Base-by-base conservation (phyloP, 2,888 invertebrate species). In the Brachypalpus laphriformis region DNA sequence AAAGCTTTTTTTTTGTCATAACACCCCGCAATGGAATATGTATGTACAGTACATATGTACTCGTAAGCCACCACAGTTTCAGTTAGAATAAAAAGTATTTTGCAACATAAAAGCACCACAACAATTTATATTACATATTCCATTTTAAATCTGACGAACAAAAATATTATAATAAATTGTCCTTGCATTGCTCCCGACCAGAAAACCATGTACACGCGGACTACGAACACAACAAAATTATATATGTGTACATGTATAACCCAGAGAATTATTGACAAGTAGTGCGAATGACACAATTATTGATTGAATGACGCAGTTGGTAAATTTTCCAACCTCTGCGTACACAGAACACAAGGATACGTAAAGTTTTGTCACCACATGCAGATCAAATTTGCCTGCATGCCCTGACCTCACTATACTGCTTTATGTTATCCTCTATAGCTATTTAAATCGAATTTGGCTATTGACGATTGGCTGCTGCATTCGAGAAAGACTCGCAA, bases 291-390 rank as follows among this genome's bases (percentile, higher is more conserved):
- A 51, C 59, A 75, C 45, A 57, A 54, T 81, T 68, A 81, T 75
- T 75, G 80, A 75, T 75, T 68, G 66, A 66, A 66, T 75, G 80
- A 75, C 59, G 80, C 66, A 75, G 51, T 81, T 81, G 59, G 16
- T 74, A 68, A 61, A 81, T 81, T 66, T 45, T 34, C 45, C 45
- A 74, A 66, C 34, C 28, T 51, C 28, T 51, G 6, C 7, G 1
- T 31, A 31, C 31, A 31, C 31, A 18, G 16, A 20, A 59, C 49
- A n/a, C 25, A 57, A 70, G 54, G 47, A 57, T 66, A 66, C 20
- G 45, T 54, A 45, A 68, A 61, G 25, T 34, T 57, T 34, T 47
- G 66, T 66, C 49, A 49, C 34, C 45, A 68, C 49, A 47, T 5
- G 45, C 18, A 70, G 42, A 9, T 7, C 18, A 42, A 54, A 63